These are phyloP conservation scores for Peromyscus polionotus DNA, from an alignment of 2,113 vertebrate species.

Conservation along the genomic window DNA sequence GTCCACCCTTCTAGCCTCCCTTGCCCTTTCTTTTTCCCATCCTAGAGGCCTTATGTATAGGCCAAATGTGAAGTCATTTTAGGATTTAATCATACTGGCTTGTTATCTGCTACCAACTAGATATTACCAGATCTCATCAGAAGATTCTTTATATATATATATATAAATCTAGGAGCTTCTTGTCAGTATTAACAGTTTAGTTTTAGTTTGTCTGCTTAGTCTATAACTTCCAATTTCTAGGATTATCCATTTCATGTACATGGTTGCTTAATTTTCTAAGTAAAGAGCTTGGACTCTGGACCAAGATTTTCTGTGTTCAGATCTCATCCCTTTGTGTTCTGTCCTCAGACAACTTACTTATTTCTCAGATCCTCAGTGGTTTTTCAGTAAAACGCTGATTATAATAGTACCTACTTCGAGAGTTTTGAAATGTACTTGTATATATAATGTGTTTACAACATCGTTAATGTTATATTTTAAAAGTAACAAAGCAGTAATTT, in stretches of 20 bases:
- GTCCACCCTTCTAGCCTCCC: not conserved
- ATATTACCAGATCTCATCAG: not conserved
- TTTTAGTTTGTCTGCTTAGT: not conserved
- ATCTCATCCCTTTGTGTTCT: not conserved
- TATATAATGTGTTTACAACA: not conserved
- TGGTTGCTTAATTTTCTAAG: not conserved
- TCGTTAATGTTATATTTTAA: not conserved
- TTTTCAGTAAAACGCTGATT: not conserved
- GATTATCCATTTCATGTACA: not conserved
- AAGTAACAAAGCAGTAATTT: not conserved
- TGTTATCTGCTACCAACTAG: not conserved
- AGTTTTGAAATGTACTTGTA: not conserved
- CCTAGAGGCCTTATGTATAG: not conserved
- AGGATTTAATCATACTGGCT: constrained; percentile 8
- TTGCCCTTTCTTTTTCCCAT: not conserved
- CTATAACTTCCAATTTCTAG: not conserved
- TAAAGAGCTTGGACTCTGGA: not conserved
- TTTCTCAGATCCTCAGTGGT: not conserved
- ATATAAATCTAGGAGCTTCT: constrained; percentile 9
- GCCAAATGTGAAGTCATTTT: not conserved
- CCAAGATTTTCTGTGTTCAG: not conserved
- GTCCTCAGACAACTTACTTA: not conserved
- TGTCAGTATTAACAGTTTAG: not conserved
- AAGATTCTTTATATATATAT: not conserved
- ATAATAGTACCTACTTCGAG: not conserved